A percentile compares a stretch with the other conserved stretches of the same genome.
Evolutionary conservation across 2,888 invertebrate species (phyloP).

Genomic region (Synergus gifuensis): DNA sequence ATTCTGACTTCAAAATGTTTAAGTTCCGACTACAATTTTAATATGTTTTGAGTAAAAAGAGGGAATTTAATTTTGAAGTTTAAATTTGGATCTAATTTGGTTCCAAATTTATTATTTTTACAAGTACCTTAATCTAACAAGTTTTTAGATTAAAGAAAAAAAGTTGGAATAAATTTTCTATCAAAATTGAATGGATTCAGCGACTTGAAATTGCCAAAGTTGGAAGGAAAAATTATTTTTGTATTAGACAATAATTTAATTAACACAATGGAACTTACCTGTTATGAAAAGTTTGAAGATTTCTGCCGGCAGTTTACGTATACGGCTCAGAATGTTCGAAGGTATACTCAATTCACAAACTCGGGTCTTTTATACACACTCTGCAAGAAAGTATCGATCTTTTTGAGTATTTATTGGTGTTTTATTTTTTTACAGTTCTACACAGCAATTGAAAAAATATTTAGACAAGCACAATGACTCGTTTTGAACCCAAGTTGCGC

Average conservation of each 20-base stretch:
- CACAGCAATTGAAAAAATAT: conserved; percentile 27
- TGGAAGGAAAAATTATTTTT: neutral
- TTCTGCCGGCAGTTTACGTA: conserved; percentile 49
- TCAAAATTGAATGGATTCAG: too few species aligned
- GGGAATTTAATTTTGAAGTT: too few species aligned
- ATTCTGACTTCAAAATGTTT: too few species aligned
- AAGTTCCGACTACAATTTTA: too few species aligned
- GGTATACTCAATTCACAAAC: conserved; percentile 33
- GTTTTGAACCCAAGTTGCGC: conserved; percentile 22
- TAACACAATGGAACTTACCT: conserved; percentile 35
- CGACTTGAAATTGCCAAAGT: neutral
- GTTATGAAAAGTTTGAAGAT: conserved; percentile 27
- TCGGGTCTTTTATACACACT: neutral
- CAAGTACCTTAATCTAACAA: too few species aligned
- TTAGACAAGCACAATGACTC: conserved; percentile 3
- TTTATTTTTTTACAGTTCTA: neutral
- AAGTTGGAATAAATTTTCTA: too few species aligned
- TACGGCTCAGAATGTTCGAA: conserved; percentile 42
- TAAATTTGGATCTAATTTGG: neutral
- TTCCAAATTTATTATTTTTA: neutral
- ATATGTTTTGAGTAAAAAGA: too few species aligned
- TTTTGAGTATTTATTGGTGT: conserved; percentile 45
- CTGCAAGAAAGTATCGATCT: conserved; percentile 28
- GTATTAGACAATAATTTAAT: neutral
- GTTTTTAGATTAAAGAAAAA: too few species aligned